Evolutionary conservation across 2,888 invertebrate genomes (phyloP).

Genomic region (Metellina segmentata): DNA sequence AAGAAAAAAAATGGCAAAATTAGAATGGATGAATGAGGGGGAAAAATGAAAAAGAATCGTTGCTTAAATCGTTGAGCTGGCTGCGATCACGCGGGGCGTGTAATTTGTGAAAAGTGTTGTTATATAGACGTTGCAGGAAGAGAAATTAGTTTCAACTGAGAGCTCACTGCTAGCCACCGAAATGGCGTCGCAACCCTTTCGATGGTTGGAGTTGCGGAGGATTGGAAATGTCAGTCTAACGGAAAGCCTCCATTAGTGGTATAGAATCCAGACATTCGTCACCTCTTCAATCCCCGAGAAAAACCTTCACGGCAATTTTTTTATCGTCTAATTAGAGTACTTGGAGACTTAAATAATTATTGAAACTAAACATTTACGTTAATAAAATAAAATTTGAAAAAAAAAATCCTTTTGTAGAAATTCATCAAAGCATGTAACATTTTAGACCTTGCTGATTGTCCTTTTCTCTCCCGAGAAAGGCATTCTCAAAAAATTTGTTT

Average conservation of each 20-base stretch:
- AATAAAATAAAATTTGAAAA: too few species aligned
- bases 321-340: too few species aligned
- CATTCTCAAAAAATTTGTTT: too few species aligned
- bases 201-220: not conserved
- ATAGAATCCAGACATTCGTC: not conserved
- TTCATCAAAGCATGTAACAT: too few species aligned
- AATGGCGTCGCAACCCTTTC: slow-evolving; percentile 39
- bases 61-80: slow-evolving; percentile 59
- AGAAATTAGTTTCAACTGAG: slow-evolving; percentile 71
- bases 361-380: too few species aligned
- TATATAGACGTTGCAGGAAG: slow-evolving; percentile 41
- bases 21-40: slow-evolving; percentile 64
- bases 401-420: too few species aligned
- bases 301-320: too few species aligned
- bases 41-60: slow-evolving; percentile 58
- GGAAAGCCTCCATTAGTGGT: not conserved
- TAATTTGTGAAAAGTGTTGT: slow-evolving; percentile 72
- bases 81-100: slow-evolving; percentile 56
- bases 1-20: slow-evolving; percentile 54
- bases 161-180: slow-evolving; percentile 37
- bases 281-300: not conserved
- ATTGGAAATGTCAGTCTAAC: too few species aligned
- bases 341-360: too few species aligned
- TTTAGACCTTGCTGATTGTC: too few species aligned
- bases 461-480: too few species aligned